Percentiles rank a stretch among this genome's conserved stretches.
phyloP scores from a whole-genome alignment of 2,797 vertebrate species.

The Oreochromis mossambicus region DNA sequence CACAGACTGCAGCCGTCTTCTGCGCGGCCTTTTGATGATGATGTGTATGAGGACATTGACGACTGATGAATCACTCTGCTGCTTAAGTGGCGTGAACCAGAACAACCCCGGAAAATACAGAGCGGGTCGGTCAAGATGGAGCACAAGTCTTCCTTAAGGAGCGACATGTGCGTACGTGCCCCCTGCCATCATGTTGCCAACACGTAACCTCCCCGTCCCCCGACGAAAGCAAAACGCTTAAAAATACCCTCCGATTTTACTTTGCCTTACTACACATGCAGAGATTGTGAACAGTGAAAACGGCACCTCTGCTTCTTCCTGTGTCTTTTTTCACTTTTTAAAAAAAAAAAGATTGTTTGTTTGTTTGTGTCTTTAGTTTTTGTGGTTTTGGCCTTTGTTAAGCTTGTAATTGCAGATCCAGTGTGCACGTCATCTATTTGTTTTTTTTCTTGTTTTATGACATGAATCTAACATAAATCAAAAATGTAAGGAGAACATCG shows the following conservation, averaged over 20 bases:
- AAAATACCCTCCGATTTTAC: not conserved
- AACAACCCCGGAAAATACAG: not conserved
- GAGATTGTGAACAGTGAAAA: slow-evolving; percentile 8
- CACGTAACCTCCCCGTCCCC: not conserved
- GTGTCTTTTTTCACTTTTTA: not conserved
- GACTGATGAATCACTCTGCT: slow-evolving; percentile 28
- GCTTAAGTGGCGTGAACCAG: not conserved
- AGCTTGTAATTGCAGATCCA: not conserved
- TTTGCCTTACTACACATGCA: slow-evolving; percentile 35
- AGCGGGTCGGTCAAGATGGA: slow-evolving; percentile 13
- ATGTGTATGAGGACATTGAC: slow-evolving; percentile 55
- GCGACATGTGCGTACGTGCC: slow-evolving; percentile 16
- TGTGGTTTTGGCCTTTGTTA: not conserved
- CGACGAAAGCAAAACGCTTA: not conserved
- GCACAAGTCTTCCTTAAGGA: slow-evolving; percentile 44
- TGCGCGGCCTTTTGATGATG: slow-evolving; percentile 77
- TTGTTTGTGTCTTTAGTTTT: not conserved
- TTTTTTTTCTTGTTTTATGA: not conserved
- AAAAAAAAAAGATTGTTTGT: accelerated
- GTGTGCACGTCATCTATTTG: not conserved
- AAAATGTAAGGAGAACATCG: not conserved
- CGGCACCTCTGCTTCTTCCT: not conserved
- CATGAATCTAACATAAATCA: not conserved
- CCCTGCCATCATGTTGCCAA: slow-evolving; percentile 18
- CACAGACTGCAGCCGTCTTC: slow-evolving; percentile 76